Conservation (phyloP, 2,888 invertebrate genomes). For the Leptopilina myrica region DNA sequence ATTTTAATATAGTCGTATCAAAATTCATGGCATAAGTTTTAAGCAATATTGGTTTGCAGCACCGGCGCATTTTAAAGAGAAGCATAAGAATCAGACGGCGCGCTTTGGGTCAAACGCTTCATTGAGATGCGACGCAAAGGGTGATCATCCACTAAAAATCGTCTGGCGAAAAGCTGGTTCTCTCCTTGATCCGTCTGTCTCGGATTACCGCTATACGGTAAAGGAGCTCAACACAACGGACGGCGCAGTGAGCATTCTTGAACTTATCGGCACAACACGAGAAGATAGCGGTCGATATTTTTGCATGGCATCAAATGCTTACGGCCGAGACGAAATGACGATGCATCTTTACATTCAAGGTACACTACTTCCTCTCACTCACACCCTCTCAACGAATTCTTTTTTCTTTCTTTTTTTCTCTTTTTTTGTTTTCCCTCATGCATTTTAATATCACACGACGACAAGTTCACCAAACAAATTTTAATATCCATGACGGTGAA, state of each 20-base stretch:
- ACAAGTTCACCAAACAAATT: too few species aligned
- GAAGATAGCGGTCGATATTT: conserved; percentile 93
- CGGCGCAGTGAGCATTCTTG: conserved; percentile 90
- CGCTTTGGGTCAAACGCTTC: conserved; percentile 72
- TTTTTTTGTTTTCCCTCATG: background rate
- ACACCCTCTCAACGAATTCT: too few species aligned
- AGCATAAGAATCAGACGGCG: conserved; percentile 77
- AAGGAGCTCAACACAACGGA: conserved; percentile 74
- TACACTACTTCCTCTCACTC: conserved; percentile 68
- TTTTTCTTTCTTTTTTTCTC: background rate
- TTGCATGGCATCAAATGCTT: conserved; percentile 92
- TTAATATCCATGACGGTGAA: too few species aligned
- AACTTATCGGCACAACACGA: conserved; percentile 89
- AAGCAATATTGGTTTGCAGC: conserved; percentile 78
- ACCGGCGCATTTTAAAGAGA: conserved; percentile 90
- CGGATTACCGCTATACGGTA: conserved; percentile 73
- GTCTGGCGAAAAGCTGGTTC: conserved; percentile 87
- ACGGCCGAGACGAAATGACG: conserved; percentile 93
- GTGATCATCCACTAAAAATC: conserved; percentile 92
- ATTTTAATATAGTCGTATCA: conserved; percentile 30
- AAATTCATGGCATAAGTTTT: conserved; percentile 37
- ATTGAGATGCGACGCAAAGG: conserved; percentile 90
- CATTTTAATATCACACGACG: conserved; percentile 18
- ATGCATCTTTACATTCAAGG: conserved; percentile 94
- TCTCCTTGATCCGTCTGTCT: conserved; percentile 69